phyloP scores from a whole-genome alignment of 2,888 invertebrate species.

The Ecliptopera silaceata region DNA sequence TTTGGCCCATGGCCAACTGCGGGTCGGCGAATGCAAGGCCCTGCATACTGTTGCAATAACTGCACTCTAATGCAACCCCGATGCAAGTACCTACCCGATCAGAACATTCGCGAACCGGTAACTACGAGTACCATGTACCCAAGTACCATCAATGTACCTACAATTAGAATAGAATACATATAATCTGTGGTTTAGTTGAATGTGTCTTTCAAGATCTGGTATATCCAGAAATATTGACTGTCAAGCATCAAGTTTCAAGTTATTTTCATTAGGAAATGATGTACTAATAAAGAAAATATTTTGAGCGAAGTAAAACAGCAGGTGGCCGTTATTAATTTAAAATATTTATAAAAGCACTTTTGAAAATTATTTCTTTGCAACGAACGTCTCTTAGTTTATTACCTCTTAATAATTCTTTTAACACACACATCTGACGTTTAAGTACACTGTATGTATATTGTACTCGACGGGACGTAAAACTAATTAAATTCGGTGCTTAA shows the following conservation, averaged over 20 bases:
- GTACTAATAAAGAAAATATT: not conserved
- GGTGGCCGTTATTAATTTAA: slow-evolving; percentile 33
- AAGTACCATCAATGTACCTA: slow-evolving; percentile 11
- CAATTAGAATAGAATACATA: too few relatives aligned
- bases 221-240: too few relatives aligned
- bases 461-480: slow-evolving; percentile 41
- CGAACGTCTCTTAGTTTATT: slow-evolving; percentile 37
- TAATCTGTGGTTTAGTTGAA: too few relatives aligned
- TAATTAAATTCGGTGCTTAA: slow-evolving; percentile 48
- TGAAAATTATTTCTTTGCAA: slow-evolving; percentile 39
- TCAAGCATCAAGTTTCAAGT: too few relatives aligned
- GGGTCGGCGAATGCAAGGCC: slow-evolving; percentile 78
- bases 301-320: slow-evolving; percentile 19
- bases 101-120: slow-evolving; percentile 12
- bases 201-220: too few relatives aligned
- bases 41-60: slow-evolving; percentile 72
- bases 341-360: slow-evolving; percentile 38
- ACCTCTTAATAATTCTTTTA: not conserved
- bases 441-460: slow-evolving; percentile 24
- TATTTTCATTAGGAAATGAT: not conserved
- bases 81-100: slow-evolving; percentile 23
- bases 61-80: slow-evolving; percentile 67
- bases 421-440: not conserved
- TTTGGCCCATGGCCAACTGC: slow-evolving; percentile 75
- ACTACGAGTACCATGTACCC: slow-evolving; percentile 10